Base-by-base conservation (phyloP, 2,888 invertebrate species). In the Chalcis sispes region DNA sequence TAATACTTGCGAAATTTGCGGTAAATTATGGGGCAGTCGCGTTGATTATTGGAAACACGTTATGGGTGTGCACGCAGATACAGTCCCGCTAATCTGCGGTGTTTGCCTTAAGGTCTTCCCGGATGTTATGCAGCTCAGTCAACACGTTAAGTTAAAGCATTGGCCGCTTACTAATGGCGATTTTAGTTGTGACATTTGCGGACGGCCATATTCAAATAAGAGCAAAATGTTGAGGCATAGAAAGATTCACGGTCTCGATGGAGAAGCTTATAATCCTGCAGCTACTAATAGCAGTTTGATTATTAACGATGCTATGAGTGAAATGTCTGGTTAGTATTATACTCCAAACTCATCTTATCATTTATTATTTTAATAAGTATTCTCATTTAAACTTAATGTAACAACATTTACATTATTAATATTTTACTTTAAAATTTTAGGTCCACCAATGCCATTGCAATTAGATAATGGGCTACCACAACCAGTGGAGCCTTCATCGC, bases 31-130 rank as follows among this genome's bases (percentile, higher is more conserved):
- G 90, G 89, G 89, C 48, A 89, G 89, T 54, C 86, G 90, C n/a
- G 89, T 90, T 4, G 90, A 90, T 80, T 90, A 89, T 79, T 90
- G 90, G 89, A 90, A 90, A 69, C 90, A 90, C 72, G 89, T 90
- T 67, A 90, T 90, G 90, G 90, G 90, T 8, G 90, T 90, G 1
- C 90, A 90, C 77, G 85, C 90, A 2, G 89, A 90, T 59, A 89
- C 89, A 25, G 89, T 90, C 36, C 90, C 90, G 1, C 83, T 89
- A 40, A 89, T 90, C 3, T 90, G 90, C 77, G 90, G 90, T 1
- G 89, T 90, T 36, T 90, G 90, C 70, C 82, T 90, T 4, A 90
- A 90, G 82, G 89, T 90, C 40, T 89, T 90, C 75, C 86, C 89
- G 1, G 88, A 88, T 54, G 89, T 90, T 13, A 73, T 86, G 4